Percentiles rank a stretch among this genome's conserved stretches.
Conservation (phyloP, 1,140 invertebrate genomes). For the Papilio glaucus region DNA sequence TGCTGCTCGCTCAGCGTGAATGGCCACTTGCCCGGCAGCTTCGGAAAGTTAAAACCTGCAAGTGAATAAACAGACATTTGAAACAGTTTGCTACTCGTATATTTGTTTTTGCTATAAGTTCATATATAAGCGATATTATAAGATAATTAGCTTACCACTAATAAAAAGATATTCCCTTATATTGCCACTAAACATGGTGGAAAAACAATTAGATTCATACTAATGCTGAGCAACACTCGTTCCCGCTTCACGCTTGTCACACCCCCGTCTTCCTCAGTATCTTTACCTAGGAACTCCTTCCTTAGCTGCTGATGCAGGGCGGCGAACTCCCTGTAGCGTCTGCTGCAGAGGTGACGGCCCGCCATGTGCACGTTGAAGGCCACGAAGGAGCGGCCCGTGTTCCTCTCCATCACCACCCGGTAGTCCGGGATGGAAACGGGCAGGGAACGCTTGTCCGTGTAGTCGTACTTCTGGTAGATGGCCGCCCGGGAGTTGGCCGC, state of each 20-base stretch:
- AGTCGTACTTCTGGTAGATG: slow-evolving; percentile 87
- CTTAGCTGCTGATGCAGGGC: slow-evolving; percentile 95
- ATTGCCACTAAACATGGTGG: too few species aligned
- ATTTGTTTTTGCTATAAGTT: too few species aligned
- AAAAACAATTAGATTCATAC: too few species aligned
- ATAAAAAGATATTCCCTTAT: too few species aligned
- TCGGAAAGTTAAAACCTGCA: slow-evolving; percentile 96
- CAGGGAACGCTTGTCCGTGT: slow-evolving; percentile 98
- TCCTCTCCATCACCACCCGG: slow-evolving; percentile 86
- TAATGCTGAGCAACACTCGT: too few species aligned
- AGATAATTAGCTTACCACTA: too few species aligned
- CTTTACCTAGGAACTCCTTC: slow-evolving; percentile 94
- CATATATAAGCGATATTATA: too few species aligned
- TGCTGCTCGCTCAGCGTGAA: slow-evolving; percentile 98
- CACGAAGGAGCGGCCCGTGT: slow-evolving; percentile 94
- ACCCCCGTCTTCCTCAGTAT: too few species aligned
- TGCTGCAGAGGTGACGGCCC: slow-evolving; percentile 97
- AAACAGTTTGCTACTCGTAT: too few species aligned
- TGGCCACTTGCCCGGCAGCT: slow-evolving; percentile 99
- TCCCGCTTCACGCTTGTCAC: too few species aligned
- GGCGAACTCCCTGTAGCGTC: slow-evolving; percentile 97
- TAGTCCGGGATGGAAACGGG: slow-evolving; percentile 97
- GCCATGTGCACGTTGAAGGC: slow-evolving; percentile 99
- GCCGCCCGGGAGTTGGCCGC: slow-evolving; percentile 71
- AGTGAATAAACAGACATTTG: slow-evolving; percentile 13